A percentile compares a stretch with the other conserved stretches of the same genome.
Conservation (phyloP, 2,888 invertebrate species). For the Pterostichus madidus region DNA sequence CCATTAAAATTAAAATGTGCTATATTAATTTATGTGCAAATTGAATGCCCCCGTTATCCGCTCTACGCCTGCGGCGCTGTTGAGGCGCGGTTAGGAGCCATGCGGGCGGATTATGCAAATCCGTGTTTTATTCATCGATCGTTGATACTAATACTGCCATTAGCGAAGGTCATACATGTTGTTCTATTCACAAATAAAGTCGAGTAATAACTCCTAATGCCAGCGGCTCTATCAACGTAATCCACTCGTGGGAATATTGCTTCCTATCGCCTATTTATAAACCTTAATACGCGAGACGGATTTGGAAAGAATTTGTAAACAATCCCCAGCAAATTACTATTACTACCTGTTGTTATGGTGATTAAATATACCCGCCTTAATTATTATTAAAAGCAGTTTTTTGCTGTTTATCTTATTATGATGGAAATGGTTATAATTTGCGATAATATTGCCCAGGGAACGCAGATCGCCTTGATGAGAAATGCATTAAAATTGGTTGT, state of each 20-base stretch:
- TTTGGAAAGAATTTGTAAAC: constrained; percentile 57
- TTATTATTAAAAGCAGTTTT: constrained; percentile 34
- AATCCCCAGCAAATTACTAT: constrained; percentile 21
- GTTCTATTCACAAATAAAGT: constrained; percentile 56
- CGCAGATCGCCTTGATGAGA: constrained; percentile 24
- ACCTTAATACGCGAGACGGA: constrained; percentile 5
- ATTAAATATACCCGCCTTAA: constrained; percentile 28
- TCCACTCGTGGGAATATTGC: constrained; percentile 10
- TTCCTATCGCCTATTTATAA: constrained; percentile 40
- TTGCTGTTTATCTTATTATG: constrained; percentile 19
- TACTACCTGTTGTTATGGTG: constrained; percentile 31
- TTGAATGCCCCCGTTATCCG: constrained; percentile 3
- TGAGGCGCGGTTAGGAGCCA: constrained; percentile 63
- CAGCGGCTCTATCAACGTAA: not conserved
- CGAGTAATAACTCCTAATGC: constrained; percentile 37
- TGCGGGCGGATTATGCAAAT: constrained; percentile 66
- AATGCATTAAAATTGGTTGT: constrained; percentile 26
- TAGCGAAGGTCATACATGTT: constrained; percentile 63
- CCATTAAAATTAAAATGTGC: too few species aligned
- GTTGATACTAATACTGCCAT: constrained; percentile 65
- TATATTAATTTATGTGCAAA: too few species aligned
- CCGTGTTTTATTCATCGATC: constrained; percentile 58
- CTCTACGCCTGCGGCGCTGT: constrained; percentile 2
- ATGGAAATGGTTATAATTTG: constrained; percentile 26
- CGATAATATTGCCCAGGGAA: constrained; percentile 30